Evolutionary conservation across 2,113 vertebrate genomes (phyloP).

Genomic region (Polypterus bichir): DNA sequence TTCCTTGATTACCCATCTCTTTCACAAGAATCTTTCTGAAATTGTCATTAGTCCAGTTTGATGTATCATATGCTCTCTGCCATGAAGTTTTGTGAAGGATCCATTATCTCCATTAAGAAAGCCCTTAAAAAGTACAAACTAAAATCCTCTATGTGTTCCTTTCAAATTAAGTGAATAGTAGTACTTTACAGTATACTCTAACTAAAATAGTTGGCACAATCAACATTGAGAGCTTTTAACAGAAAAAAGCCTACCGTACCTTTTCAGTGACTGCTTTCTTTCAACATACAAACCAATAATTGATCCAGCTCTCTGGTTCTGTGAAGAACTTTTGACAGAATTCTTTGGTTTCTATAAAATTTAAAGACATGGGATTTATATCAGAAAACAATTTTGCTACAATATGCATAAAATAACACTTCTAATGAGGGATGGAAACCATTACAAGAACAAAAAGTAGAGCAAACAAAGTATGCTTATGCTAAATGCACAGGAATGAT

Average conservation of each 20-base stretch:
- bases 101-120: background rate
- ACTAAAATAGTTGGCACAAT: background rate
- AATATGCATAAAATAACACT: no score
- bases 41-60: background rate
- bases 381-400: no score
- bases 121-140: background rate
- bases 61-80: background rate
- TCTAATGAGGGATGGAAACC: no score
- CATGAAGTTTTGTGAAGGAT: background rate
- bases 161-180: background rate
- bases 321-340: conserved; percentile 24
- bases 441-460: no score
- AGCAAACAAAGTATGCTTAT: no score
- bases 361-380: background rate
- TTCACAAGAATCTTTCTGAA: background rate
- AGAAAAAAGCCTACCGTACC: conserved; percentile 39
- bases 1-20: background rate
- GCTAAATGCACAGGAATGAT: no score
- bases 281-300: conserved; percentile 50
- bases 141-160: background rate
- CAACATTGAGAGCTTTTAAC: background rate
- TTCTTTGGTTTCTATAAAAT: conserved; percentile 59
- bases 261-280: conserved; percentile 34
- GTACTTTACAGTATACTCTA: background rate
- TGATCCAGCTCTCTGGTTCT: conserved; percentile 51